Base-by-base conservation (phyloP, 2,797 vertebrate species). In the Coccyzus lansbergi region DNA sequence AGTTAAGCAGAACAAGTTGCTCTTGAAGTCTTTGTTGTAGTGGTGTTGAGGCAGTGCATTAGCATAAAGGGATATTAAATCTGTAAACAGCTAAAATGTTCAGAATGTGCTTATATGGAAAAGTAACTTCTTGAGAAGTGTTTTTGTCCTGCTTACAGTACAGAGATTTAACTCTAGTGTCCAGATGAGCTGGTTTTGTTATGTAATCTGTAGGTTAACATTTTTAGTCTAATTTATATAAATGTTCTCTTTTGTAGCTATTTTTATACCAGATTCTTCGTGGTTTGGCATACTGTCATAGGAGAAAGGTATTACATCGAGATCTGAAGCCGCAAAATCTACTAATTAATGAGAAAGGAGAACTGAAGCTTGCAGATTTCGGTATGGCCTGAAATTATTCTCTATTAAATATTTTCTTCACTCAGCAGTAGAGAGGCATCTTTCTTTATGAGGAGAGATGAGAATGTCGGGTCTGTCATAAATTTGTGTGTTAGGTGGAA, bases 221-320 rank as follows among this genome's bases (percentile, higher is more conserved):
- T 67, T 90, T 79, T 86, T 74, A 55, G 29, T 88, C 80, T 95
- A 77, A 97, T 94, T 92, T 94, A 70, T 88, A 31, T 87, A 82
- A 96, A 80, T 88, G 55, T 86, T 95, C 92, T 92, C 83, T 96
- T 96, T 88, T 94, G 6, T 93, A 98, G 98, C 97, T 98, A 69
- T 98, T 98, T 98, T 97, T 98, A 44, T 98, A 98, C 95, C 98
- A 98, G 94, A 98, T 98, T 97, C 97, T 98, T 64, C 98, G 98
- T 88, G 98, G 98, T 44, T 97, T 98, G 97, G 98, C 98, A 6
- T 98, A 98, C 93, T 98, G 98, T 97, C 98, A 98, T 79, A 97
- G 98, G 78, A 98, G 98, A 90, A 98, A 98, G 91, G 98, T 98
- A 15, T 93, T 98, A 29, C 98, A 98, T 92, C 97, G 98, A 95